Conservation (phyloP, 2,113 vertebrate genomes). For the Manacus vitellinus region DNA sequence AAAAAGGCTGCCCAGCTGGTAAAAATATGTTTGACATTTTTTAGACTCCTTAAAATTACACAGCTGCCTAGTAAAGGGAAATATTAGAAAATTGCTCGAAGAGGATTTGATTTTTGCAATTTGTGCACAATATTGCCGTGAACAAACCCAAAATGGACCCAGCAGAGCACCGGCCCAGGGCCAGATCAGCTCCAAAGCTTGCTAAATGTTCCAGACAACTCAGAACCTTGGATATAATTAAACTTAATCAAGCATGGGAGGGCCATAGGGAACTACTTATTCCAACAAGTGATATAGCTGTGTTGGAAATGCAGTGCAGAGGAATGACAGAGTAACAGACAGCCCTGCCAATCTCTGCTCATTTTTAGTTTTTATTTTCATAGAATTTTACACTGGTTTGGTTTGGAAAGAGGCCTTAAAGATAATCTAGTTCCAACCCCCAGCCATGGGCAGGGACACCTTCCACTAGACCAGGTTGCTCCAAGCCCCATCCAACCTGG, state of each 20-base stretch:
- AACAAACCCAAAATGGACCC: not conserved
- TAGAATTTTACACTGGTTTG: not conserved
- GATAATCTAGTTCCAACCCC: not conserved
- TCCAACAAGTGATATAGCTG: not conserved
- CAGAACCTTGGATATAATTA: not conserved
- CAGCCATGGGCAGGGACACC: not conserved
- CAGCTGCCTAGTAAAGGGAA: conserved; percentile 4
- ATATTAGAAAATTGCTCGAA: not conserved
- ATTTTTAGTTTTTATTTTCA: not conserved
- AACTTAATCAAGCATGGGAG: not conserved
- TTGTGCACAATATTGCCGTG: not conserved
- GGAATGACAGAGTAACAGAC: not conserved
- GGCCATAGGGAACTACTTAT: not conserved
- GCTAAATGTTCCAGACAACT: conserved; percentile 19
- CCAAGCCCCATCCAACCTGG: not conserved
- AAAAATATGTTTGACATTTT: conserved; percentile 45
- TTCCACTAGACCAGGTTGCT: not conserved
- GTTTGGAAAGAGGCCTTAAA: not conserved
- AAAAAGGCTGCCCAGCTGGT: conserved; percentile 97
- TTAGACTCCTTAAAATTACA: not conserved
- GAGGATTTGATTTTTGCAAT: not conserved
- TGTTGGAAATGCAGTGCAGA: not conserved
- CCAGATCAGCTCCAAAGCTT: conserved; percentile 9
- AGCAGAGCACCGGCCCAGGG: not conserved
- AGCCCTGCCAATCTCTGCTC: not conserved